phyloP scores from a whole-genome alignment of 2,888 invertebrate genomes.

The Pachydiplax longipennis region DNA sequence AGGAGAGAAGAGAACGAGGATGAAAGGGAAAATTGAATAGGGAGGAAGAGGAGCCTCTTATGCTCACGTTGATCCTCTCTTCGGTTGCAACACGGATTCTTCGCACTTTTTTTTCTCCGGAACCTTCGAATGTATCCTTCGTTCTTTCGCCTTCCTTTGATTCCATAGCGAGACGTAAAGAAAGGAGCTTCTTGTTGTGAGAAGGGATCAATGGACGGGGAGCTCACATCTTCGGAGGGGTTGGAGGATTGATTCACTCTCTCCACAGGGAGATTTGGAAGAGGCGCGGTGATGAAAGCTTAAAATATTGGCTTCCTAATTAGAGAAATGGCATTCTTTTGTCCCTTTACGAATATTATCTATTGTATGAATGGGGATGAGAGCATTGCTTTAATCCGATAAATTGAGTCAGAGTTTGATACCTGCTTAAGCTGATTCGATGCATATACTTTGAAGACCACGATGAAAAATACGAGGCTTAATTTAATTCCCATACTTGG shows the following conservation, averaged over 20 bases:
- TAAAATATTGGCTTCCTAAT: background rate
- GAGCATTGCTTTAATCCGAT: background rate
- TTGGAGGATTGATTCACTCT: background rate
- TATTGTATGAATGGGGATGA: background rate
- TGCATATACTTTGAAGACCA: background rate
- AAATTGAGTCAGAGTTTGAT: background rate
- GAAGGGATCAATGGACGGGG: background rate
- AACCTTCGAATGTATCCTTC: background rate
- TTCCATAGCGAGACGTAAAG: background rate
- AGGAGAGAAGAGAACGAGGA: too few species aligned
- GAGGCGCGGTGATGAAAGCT: background rate
- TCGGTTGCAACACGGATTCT: background rate
- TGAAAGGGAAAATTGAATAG: too few species aligned
- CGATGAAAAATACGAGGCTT: background rate
- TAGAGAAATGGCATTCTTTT: background rate
- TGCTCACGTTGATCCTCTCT: too few species aligned
- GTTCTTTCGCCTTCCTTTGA: background rate
- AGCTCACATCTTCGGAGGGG: background rate
- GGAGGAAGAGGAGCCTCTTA: too few species aligned
- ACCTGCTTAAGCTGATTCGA: background rate
- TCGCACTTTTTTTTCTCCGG: background rate
- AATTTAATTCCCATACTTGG: background rate
- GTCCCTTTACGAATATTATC: background rate
- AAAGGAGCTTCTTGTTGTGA: background rate
- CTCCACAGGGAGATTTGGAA: background rate